phyloP scores from a whole-genome alignment of 2,113 vertebrate genomes.

The Amazona vittata region DNA sequence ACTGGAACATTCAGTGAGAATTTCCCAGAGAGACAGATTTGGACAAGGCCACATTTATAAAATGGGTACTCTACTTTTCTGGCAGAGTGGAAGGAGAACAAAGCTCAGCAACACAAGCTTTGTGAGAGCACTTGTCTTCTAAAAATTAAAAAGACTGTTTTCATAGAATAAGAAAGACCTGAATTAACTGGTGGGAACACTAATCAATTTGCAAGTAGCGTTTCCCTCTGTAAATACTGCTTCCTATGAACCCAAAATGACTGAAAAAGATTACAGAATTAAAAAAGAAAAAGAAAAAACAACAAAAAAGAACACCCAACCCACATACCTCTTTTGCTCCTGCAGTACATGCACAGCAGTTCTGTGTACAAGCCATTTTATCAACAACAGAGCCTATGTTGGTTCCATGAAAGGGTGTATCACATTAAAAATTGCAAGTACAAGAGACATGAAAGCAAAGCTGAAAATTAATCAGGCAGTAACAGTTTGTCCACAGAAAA shows the following conservation, averaged over 20 bases:
- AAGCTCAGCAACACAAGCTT: neutral
- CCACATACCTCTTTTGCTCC: neutral
- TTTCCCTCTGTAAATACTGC: neutral
- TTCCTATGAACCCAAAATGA: neutral
- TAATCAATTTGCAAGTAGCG: neutral
- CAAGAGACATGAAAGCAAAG: neutral
- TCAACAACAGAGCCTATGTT: neutral
- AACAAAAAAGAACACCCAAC: neutral
- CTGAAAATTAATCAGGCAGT: neutral
- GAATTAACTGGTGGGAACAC: neutral
- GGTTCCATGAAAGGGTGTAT: neutral
- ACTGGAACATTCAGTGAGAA: neutral
- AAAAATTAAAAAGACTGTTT: neutral
- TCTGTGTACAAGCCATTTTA: neutral
- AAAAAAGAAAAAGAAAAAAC: too few species aligned
- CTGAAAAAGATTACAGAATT: neutral
- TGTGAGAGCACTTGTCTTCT: neutral
- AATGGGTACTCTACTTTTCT: neutral
- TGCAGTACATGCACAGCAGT: neutral
- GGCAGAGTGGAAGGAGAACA: neutral
- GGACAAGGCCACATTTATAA: neutral
- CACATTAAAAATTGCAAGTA: neutral
- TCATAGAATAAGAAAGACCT: neutral
- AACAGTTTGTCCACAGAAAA: neutral
- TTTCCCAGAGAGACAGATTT: neutral